Conservation (phyloP, 2,888 invertebrate species). For the Heliconius sara region DNA sequence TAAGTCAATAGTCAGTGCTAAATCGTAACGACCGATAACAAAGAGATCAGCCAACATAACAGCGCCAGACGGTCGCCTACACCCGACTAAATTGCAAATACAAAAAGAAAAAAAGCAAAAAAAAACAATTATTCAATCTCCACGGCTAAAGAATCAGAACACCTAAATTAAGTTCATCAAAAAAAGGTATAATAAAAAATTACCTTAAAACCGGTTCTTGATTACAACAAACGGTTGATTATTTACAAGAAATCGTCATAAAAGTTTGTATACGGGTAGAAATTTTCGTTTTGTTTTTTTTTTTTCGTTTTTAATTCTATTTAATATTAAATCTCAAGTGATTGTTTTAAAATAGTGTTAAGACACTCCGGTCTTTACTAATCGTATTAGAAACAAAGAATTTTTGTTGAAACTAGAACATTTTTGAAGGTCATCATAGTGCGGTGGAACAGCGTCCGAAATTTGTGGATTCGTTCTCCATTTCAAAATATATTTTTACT, state of each 20-base stretch:
- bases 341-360: neutral
- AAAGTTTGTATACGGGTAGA: slow-evolving; percentile 42
- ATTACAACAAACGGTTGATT: slow-evolving; percentile 54
- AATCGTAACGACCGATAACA: neutral
- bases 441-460: too few species aligned
- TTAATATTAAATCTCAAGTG: too few species aligned
- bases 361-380: neutral
- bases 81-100: slow-evolving; percentile 24
- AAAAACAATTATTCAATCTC: slow-evolving; percentile 33
- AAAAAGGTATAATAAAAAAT: slow-evolving; percentile 47
- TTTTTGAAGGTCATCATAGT: too few species aligned
- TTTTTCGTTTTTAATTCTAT: neutral
- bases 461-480: too few species aligned
- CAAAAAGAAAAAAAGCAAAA: slow-evolving; percentile 31
- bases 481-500: too few species aligned
- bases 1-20: neutral
- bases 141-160: slow-evolving; percentile 34
- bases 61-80: slow-evolving; percentile 16
- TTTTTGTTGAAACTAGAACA: too few species aligned
- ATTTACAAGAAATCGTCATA: slow-evolving; percentile 41
- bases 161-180: slow-evolving; percentile 43
- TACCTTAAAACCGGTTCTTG: slow-evolving; percentile 58
- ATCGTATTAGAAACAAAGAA: too few species aligned
- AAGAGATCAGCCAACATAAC: neutral
- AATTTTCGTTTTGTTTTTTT: slow-evolving; percentile 36